A percentile compares a stretch with the other conserved stretches of the same genome.
phyloP scores from a whole-genome alignment of 2,113 vertebrate species.

The Barnardius zonarius region DNA sequence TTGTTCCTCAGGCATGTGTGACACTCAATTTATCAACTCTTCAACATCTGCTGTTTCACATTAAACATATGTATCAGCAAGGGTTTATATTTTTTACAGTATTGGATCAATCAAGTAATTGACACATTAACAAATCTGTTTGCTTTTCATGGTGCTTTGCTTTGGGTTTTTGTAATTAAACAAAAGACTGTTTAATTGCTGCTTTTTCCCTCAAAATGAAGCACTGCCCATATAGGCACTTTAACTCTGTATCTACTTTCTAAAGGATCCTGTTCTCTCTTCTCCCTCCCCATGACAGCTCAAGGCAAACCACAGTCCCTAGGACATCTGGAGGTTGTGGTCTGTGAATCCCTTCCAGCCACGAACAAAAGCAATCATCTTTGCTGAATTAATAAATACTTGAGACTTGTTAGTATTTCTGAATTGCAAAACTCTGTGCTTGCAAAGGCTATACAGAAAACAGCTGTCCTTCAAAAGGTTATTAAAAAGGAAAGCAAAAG shows the following conservation, averaged over 20 bases:
- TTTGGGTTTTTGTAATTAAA: slow-evolving; percentile 10
- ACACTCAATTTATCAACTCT: not conserved
- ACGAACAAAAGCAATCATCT: not conserved
- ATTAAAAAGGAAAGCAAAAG: not conserved
- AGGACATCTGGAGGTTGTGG: not conserved
- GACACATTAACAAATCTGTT: not conserved
- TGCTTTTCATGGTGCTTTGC: not conserved
- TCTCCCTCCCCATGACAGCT: not conserved
- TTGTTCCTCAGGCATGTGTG: not conserved
- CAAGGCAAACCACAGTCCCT: not conserved
- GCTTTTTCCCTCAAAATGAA: not conserved
- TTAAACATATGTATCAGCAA: not conserved
- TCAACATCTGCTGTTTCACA: not conserved
- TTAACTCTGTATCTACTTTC: not conserved
- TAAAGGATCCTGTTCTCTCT: not conserved
- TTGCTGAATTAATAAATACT: slow-evolving; percentile 19
- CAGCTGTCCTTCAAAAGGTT: not conserved
- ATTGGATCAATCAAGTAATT: not conserved
- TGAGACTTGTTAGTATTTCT: not conserved
- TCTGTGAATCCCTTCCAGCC: not conserved
- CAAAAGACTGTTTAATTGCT: not conserved
- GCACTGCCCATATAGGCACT: not conserved
- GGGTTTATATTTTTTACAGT: not conserved
- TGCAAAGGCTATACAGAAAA: not conserved
- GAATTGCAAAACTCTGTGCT: not conserved